These are phyloP conservation scores for Xyliphius kryptos DNA, from an alignment of 2,113 vertebrate genomes.

Conservation along the genomic window DNA sequence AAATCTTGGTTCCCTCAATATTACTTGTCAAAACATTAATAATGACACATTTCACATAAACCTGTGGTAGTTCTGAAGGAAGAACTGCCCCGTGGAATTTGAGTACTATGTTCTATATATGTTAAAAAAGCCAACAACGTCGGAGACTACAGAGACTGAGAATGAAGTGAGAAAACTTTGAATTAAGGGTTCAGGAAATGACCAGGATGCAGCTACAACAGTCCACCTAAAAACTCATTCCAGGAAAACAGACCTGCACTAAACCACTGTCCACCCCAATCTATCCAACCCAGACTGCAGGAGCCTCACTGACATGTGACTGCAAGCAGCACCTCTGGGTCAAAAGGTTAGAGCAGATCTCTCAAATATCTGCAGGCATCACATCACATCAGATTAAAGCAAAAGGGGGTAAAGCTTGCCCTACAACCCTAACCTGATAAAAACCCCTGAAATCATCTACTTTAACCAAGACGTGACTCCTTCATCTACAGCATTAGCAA, in stretches of 20 bases:
- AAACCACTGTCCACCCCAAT: slow-evolving; percentile 43
- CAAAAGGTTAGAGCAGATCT: slow-evolving; percentile 79
- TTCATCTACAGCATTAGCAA: slow-evolving; percentile 83
- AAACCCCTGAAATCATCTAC: slow-evolving; percentile 83
- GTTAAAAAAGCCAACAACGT: slow-evolving; percentile 42
- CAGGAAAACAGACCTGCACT: not conserved
- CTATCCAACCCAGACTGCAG: slow-evolving; percentile 55
- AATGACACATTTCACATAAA: slow-evolving; percentile 43
- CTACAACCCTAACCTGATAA: slow-evolving; percentile 86
- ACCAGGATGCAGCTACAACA: not conserved
- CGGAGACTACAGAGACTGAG: no score
- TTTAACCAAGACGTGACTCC: slow-evolving; percentile 78
- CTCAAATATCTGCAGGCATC: slow-evolving; percentile 81
- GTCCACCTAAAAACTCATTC: not conserved
- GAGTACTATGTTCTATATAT: slow-evolving; percentile 58
- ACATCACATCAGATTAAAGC: slow-evolving; percentile 76
- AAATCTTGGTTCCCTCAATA: not conserved
- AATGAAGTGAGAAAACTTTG: no score
- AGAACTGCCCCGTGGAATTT: slow-evolving; percentile 58
- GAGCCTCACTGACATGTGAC: slow-evolving; percentile 77
- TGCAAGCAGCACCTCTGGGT: slow-evolving; percentile 70
- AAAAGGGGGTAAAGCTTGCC: slow-evolving; percentile 61
- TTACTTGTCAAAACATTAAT: slow-evolving; percentile 5
- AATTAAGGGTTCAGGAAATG: no score
- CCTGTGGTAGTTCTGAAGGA: slow-evolving; percentile 39